phyloP scores from a whole-genome alignment of 2,888 invertebrate genomes.

The Aplocera efformata region DNA sequence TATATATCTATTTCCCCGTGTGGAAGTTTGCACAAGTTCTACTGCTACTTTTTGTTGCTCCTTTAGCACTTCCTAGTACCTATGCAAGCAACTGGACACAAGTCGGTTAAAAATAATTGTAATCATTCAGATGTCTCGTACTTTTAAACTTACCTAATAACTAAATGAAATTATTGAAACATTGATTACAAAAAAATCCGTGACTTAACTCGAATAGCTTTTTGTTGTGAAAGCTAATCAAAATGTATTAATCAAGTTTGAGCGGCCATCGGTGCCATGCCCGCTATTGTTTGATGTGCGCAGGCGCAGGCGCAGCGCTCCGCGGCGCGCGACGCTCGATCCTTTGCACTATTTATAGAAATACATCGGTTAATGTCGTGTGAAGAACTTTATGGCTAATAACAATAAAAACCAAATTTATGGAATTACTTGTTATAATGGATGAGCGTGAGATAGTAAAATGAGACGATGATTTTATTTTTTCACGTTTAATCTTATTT shows the following conservation, averaged over 20 bases:
- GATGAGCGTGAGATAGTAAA: constrained; percentile 2
- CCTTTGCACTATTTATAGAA: constrained; percentile 29
- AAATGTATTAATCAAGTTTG: constrained; percentile 6
- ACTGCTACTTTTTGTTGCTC: too few relatives aligned
- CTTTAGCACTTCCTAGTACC: too few relatives aligned
- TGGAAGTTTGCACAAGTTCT: too few relatives aligned
- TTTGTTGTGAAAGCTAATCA: constrained; percentile 5
- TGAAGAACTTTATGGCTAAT: constrained; percentile 20
- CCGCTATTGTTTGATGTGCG: constrained; percentile 9
- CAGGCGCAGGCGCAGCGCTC: constrained; percentile 29
- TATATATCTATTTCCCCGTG: too few relatives aligned
- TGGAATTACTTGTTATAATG: constrained; percentile 4
- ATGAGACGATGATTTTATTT: constrained; percentile 1
- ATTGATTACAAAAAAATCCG: too few relatives aligned
- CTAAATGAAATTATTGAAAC: too few relatives aligned
- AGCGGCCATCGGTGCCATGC: too few relatives aligned
- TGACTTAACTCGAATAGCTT: background rate
- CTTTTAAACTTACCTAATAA: too few relatives aligned
- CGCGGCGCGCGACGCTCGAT: constrained; percentile 29
- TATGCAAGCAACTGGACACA: too few relatives aligned
- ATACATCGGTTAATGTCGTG: constrained; percentile 22
- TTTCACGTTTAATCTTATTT: too few relatives aligned
- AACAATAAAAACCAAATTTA: constrained; percentile 10
- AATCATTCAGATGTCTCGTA: too few relatives aligned
- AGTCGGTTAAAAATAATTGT: too few relatives aligned